Base-by-base conservation (phyloP, 2,113 vertebrate genomes). In the Forbesichthys papilliferus region DNA sequence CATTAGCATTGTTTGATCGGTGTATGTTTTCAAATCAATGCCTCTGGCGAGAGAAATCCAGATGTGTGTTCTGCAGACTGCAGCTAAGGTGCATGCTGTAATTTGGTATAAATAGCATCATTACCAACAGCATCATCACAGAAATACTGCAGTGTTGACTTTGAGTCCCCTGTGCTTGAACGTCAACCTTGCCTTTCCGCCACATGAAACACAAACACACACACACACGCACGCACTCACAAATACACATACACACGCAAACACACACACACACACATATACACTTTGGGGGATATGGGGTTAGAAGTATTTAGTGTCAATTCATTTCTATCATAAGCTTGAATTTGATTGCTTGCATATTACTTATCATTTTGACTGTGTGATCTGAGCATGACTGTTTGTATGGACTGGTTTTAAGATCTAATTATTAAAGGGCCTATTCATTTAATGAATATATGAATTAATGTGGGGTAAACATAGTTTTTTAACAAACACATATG, bases 91-190 rank as follows among this genome's bases (percentile, higher is more conserved):
- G 68, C 80, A 74, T 58, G 58, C 80, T 90, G 81, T 88, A 88
- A 87, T 86, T 88, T 81, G 76, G 77, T 85, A 90, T 83, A 90
- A 90, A 88, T 84, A 89, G 85, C 16, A 0, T 33, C 56, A 36
- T 84, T 85, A 84, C 69, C 68, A 79, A 81, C 73, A 84, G 80
- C 62, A 79, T 74, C 61, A 10, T 55, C 56, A 72, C 67, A 61
- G 76, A 88, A 89, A 89, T 79, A 71, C 68, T 12, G 52, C 10
- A 1, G 68, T 83, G 84, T 73, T 84, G 75, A 80, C 66, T 84
- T 77, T 73, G 59, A 20, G 11, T 85, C 75, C 77, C 71, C 12
- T 78, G 10, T 71, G 71, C 78, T 79, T 75, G 81, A 89, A 69
- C 83, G 78, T 34, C 10, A 58, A 78, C 82, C 18, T 14, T 7